Conservation (phyloP, 2,797 vertebrate genomes). For the Sebastes vulpes region DNA sequence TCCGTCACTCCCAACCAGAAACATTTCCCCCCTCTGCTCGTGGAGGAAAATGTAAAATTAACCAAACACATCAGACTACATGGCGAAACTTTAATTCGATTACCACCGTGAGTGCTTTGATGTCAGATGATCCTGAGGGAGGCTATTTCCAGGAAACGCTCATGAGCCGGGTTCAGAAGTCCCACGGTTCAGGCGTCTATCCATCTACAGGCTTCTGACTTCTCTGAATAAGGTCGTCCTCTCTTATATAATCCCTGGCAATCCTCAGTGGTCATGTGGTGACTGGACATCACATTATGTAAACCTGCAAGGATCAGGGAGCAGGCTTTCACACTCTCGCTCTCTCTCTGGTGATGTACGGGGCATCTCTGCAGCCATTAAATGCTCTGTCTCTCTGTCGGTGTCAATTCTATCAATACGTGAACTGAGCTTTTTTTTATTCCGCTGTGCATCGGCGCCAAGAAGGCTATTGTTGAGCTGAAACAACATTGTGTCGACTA, state of each 20-base stretch:
- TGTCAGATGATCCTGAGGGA: constrained; percentile 1
- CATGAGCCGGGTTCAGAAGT: constrained; percentile 4
- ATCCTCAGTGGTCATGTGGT: constrained; percentile 37
- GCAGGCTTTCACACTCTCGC: background rate
- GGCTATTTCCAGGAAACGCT: background rate
- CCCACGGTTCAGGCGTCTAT: background rate
- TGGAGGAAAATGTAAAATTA: constrained; percentile 15
- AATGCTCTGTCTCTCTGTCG: background rate
- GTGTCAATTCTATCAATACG: background rate
- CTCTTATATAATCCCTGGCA: constrained; percentile 27
- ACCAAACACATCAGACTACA: constrained; percentile 29
- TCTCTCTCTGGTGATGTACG: background rate
- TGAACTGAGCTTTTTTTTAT: background rate
- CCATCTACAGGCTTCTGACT: background rate
- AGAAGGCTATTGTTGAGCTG: background rate
- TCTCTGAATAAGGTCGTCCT: background rate
- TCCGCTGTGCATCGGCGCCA: background rate
- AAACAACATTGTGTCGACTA: background rate
- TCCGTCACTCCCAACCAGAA: constrained; percentile 3
- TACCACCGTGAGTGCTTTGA: constrained; percentile 4
- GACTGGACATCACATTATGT: constrained; percentile 43
- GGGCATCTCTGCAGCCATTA: background rate
- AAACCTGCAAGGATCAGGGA: constrained; percentile 36
- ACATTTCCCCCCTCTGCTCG: background rate
- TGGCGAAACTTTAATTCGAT: constrained; percentile 25